These are phyloP conservation scores for Drosophila santomea DNA, from an alignment of 1,140 invertebrate species.

Conservation along the genomic window DNA sequence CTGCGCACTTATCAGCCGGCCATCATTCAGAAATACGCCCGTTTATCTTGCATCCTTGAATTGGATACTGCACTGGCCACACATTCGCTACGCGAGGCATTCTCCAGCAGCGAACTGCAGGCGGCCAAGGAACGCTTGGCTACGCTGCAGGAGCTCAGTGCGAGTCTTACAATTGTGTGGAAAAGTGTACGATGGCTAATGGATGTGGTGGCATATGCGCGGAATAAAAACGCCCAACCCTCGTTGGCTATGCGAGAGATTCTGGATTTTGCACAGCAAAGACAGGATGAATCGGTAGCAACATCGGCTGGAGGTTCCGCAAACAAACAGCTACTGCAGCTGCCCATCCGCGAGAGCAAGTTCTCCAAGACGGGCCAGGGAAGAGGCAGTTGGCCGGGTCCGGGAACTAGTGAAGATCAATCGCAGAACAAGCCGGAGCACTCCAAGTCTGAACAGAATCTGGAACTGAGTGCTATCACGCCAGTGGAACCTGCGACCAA, in stretches of 20 bases:
- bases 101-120: slow-evolving; percentile 94
- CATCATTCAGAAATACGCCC: slow-evolving; percentile 94
- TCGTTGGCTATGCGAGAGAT: slow-evolving; percentile 73
- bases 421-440: slow-evolving; percentile 87
- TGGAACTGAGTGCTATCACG: slow-evolving; percentile 86
- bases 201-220: slow-evolving; percentile 96
- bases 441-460: slow-evolving; percentile 93
- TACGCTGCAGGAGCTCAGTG: slow-evolving; percentile 92
- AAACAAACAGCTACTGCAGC: slow-evolving; percentile 87
- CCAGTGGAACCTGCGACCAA: slow-evolving; percentile 24
- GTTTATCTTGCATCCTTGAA: slow-evolving; percentile 96
- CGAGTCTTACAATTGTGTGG: slow-evolving; percentile 94
- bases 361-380: slow-evolving; percentile 91
- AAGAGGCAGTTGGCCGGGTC: slow-evolving; percentile 93
- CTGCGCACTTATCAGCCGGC: slow-evolving; percentile 95
- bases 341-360: slow-evolving; percentile 90
- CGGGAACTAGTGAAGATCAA: slow-evolving; percentile 86
- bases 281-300: slow-evolving; percentile 27
- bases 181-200: slow-evolving; percentile 97
- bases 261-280: slow-evolving; percentile 60
- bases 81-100: slow-evolving; percentile 96
- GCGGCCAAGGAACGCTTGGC: slow-evolving; percentile 93
- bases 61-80: slow-evolving; percentile 96
- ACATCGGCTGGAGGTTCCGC: slow-evolving; percentile 18
- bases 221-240: slow-evolving; percentile 88